phyloP scores from a whole-genome alignment of 2,797 vertebrate genomes.

The Pangasius krempfi region DNA sequence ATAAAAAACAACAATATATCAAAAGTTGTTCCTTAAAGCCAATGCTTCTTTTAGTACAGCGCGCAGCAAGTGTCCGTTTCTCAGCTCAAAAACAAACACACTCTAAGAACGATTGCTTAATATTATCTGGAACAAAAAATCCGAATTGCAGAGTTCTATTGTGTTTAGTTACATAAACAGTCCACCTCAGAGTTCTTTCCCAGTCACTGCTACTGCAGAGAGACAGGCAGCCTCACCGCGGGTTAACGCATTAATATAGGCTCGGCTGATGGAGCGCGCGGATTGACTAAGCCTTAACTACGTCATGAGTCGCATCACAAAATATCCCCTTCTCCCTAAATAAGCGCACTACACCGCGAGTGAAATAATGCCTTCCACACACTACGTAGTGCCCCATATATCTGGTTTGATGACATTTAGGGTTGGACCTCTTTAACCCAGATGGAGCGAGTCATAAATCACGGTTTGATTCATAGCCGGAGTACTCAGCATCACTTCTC shows the following conservation, averaged over 20 bases:
- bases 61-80: constrained; percentile 14
- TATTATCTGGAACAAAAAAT: background rate
- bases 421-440: constrained; percentile 23
- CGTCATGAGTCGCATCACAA: constrained; percentile 65
- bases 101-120: background rate
- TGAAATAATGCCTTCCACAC: constrained; percentile 4
- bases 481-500: constrained; percentile 3
- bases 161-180: background rate
- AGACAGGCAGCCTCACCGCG: constrained; percentile 56
- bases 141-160: background rate
- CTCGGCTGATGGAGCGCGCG: constrained; percentile 67
- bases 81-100: background rate
- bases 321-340: background rate
- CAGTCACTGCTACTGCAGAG: constrained; percentile 58
- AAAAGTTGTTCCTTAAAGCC: background rate
- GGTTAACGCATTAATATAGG: constrained; percentile 70
- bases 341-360: background rate
- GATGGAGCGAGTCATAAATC: constrained; percentile 43
- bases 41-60: background rate
- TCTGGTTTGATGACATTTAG: background rate
- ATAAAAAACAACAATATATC: background rate
- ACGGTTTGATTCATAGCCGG: background rate
- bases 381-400: background rate
- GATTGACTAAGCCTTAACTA: constrained; percentile 62
- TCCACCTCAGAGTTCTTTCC: background rate